Evolutionary conservation across 2,888 invertebrate genomes (phyloP), one percentile per base, ranked within the genome.

Genomic region (Beris morrisii): DNA sequence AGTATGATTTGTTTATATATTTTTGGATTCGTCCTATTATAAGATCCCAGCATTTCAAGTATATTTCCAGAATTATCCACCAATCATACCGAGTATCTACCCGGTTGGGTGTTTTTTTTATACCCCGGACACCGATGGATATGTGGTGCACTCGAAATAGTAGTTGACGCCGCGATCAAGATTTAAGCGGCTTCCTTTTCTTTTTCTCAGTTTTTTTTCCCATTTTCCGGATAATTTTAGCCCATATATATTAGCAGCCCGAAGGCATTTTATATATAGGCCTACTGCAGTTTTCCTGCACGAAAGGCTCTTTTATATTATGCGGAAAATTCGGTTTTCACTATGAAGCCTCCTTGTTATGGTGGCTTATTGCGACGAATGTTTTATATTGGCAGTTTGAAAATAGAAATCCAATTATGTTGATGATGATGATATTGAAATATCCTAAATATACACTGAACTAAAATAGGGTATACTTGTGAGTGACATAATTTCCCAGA

Each of bases 401-500:
- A 61, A 61, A 61, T 61, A 61, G 50, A 61, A 61, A 50, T 61
- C 52, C 50, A 61, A 61, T 52, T 61, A 61, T 61, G 61, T 22
- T 61, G 48, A 5, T 31, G 48, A 59, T 59, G 59, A 44, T 32
- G 61, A 61, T 61, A 61, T 61, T 61, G 52, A 61, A 61, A 52
- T 50, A 52, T 61, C 55, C 46, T 46, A 61, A 59, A 61, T 50
- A 61, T 59, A 59, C 46, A 59, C 46, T 43, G 45, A 58, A 7
- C 38, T 38, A 3, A 38, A 9, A 38, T 5, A 22, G 22, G 22
- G 46, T 6, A 28, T 45, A 22, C n/a, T 22, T 31, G 50, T 45
- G 63, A 67, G 52, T 67, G 67, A 64, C 57, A 67, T 64, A 67
- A 67, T 67, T 67, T 30, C 50, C 64, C 64, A 64, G 44, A 67